phyloP scores from a whole-genome alignment of 2,888 invertebrate species.

The Anagyrus pseudococci region DNA sequence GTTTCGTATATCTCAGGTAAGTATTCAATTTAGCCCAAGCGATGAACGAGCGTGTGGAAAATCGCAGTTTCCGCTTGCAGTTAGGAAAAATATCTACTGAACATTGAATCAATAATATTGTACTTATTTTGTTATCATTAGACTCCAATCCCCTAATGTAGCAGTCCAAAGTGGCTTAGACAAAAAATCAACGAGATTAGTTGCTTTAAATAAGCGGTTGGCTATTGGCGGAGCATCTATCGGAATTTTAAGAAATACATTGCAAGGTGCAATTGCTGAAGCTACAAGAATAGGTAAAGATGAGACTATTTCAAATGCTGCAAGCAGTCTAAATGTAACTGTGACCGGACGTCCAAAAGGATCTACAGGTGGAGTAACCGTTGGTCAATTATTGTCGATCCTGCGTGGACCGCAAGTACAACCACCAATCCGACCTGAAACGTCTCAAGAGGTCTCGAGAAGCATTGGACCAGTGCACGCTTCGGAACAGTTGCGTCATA shows the following conservation, averaged over 20 bases:
- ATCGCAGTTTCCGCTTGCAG: no score
- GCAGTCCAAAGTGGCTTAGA: constrained; percentile 19
- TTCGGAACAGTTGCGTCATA: constrained; percentile 48
- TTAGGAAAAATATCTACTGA: neutral
- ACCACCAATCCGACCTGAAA: constrained; percentile 35
- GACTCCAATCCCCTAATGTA: constrained; percentile 22
- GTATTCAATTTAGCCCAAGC: no score
- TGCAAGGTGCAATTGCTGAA: constrained; percentile 35
- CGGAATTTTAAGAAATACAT: constrained; percentile 24
- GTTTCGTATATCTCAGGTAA: no score
- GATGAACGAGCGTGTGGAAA: no score
- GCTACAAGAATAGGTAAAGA: constrained; percentile 36
- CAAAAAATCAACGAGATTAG: constrained; percentile 40
- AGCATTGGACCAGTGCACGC: constrained; percentile 23
- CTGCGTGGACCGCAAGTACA: constrained; percentile 40
- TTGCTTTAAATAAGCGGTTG: constrained; percentile 43
- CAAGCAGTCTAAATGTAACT: constrained; percentile 38
- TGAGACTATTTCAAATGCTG: constrained; percentile 41
- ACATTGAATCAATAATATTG: neutral
- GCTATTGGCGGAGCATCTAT: constrained; percentile 16
- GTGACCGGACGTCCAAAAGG: constrained; percentile 41
- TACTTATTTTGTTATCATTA: constrained; percentile 1
- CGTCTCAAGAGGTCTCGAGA: constrained; percentile 40
- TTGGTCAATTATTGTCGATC: constrained; percentile 35
- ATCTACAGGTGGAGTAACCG: constrained; percentile 40